A percentile compares a stretch with the other conserved stretches of the same genome.
Evolutionary conservation across 2,113 vertebrate species (phyloP).

Genomic region (Dromiciops gliroides): DNA sequence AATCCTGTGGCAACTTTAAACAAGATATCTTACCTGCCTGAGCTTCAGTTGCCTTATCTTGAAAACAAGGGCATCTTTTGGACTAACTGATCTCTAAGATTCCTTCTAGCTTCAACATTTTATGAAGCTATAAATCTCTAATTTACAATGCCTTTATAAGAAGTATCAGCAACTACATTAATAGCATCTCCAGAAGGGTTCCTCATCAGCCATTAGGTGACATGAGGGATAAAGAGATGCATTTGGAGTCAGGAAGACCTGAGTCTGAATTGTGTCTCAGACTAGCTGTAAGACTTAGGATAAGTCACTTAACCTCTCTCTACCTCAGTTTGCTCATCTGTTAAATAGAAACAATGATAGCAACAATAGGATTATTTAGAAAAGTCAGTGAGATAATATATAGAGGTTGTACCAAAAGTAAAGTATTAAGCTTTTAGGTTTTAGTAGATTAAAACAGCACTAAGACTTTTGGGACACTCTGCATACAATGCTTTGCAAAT

Average conservation of each 20-base stretch:
- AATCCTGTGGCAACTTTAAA: background rate
- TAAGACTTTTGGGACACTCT: background rate
- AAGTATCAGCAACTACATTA: too few species aligned
- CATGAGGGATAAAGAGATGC: too few species aligned
- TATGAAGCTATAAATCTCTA: background rate
- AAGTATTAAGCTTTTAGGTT: background rate
- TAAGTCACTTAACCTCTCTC: background rate
- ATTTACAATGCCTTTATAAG: too few species aligned
- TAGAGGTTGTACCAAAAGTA: background rate
- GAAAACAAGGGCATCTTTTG: background rate
- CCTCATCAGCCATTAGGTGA: too few species aligned
- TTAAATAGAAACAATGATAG: background rate
- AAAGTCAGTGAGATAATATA: background rate
- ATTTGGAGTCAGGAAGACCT: too few species aligned
- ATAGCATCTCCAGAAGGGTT: too few species aligned
- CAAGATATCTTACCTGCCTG: background rate
- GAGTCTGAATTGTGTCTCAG: background rate
- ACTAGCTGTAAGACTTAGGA: background rate
- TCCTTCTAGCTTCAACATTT: background rate
- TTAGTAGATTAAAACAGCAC: background rate
- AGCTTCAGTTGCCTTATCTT: background rate
- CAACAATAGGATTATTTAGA: background rate
- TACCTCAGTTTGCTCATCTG: background rate
- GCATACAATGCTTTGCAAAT: background rate
- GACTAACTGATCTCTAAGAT: background rate